Evolutionary conservation across 2,888 invertebrate genomes (phyloP).

Genomic region (Macrosiphum euphorbiae): DNA sequence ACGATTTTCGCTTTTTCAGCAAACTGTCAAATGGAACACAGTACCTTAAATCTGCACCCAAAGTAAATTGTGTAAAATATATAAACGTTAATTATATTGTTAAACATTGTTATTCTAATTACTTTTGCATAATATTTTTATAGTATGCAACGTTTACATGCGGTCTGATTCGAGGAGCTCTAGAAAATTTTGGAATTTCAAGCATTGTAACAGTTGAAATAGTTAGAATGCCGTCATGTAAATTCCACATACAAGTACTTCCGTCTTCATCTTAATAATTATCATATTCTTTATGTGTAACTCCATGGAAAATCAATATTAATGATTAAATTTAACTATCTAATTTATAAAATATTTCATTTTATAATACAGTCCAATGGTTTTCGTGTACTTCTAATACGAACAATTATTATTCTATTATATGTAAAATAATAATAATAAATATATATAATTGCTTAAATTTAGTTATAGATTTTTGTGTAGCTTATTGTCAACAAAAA

Average conservation of each 20-base stretch:
- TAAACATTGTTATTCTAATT: background rate
- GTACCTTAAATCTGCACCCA: constrained; percentile 90
- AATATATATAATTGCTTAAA: background rate
- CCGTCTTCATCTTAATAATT: constrained; percentile 67
- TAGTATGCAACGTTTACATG: constrained; percentile 95
- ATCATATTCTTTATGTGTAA: background rate
- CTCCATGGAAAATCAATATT: background rate
- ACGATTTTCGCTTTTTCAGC: constrained; percentile 90
- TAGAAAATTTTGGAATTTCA: constrained; percentile 93
- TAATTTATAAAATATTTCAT: background rate
- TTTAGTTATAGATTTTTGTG: background rate
- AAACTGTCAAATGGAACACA: constrained; percentile 91
- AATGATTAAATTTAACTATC: background rate
- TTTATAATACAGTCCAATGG: background rate
- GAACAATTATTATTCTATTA: background rate
- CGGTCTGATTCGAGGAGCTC: constrained; percentile 93
- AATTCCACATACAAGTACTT: constrained; percentile 92
- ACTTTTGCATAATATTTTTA: constrained; percentile 68
- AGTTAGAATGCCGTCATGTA: constrained; percentile 90
- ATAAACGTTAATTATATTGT: background rate
- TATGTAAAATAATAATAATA: background rate
- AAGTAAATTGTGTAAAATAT: constrained; percentile 73
- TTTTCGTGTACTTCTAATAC: background rate
- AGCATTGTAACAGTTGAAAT: constrained; percentile 97
- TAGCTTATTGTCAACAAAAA: background rate